Evolutionary conservation across 1,140 invertebrate genomes (phyloP).

Genomic region (Acromyrmex charruanus): DNA sequence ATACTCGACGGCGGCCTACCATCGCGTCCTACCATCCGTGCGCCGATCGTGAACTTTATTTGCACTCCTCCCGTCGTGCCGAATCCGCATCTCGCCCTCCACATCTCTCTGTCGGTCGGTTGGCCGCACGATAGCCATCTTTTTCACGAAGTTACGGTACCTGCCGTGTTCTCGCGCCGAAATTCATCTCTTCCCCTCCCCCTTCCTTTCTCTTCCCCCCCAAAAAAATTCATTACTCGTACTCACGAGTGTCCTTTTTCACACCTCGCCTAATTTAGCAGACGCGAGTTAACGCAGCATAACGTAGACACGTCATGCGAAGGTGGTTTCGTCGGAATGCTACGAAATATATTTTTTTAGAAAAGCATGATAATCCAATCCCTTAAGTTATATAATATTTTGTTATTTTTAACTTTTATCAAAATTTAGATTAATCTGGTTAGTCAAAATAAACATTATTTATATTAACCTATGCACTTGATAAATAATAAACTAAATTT

Average conservation of each 20-base stretch:
- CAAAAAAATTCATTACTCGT: conserved; percentile 30
- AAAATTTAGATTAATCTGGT: no score
- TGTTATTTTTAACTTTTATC: no score
- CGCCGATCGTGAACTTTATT: conserved; percentile 57
- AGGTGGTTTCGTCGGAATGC: not conserved
- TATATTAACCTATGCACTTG: no score
- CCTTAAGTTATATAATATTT: no score
- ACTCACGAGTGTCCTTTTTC: conserved; percentile 1
- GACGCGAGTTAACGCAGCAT: not conserved
- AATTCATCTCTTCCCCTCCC: not conserved
- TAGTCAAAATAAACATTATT: no score
- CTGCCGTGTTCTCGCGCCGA: conserved; percentile 3
- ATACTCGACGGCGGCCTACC: conserved; percentile 44
- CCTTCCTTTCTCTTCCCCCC: not conserved
- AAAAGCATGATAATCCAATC: no score
- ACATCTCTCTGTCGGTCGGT: conserved; percentile 1
- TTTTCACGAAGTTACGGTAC: conserved; percentile 54
- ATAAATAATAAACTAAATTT: no score
- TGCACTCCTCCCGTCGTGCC: conserved; percentile 51
- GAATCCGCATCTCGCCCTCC: conserved; percentile 51
- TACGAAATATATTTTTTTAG: no score
- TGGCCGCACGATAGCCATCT: conserved; percentile 41
- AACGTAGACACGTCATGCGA: conserved; percentile 1
- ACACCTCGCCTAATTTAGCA: conserved; percentile 31
- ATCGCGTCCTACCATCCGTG: conserved; percentile 19